Conservation (phyloP, 2,888 invertebrate genomes). For the Athetis lepigone region DNA sequence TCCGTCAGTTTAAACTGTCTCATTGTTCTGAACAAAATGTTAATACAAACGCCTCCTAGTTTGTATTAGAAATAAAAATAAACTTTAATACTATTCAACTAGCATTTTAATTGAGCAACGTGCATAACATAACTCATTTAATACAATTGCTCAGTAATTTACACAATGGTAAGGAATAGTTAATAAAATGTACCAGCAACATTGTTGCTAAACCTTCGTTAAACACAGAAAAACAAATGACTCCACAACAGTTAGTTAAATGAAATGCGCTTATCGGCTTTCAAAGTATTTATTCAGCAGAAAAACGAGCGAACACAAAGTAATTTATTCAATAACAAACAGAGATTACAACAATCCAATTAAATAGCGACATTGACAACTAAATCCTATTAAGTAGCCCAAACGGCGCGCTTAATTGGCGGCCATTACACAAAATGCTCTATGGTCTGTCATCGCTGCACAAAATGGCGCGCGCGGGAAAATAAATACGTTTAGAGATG, state of each 20-base stretch:
- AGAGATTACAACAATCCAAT: conserved; percentile 87
- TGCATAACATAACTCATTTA: conserved; percentile 33
- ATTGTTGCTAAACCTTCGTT: conserved; percentile 8
- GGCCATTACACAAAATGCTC: conserved; percentile 85
- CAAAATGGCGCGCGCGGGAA: conserved; percentile 85
- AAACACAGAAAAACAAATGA: conserved; percentile 17
- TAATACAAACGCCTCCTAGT: conserved; percentile 21
- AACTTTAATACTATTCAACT: conserved; percentile 39
- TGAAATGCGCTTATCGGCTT: conserved; percentile 48
- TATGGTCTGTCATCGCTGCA: conserved; percentile 84
- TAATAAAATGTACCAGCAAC: conserved; percentile 20
- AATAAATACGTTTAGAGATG: conserved; percentile 86
- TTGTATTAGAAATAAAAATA: conserved; percentile 46
- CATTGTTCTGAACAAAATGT: conserved; percentile 46
- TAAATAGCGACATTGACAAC: conserved; percentile 87
- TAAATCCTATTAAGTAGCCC: conserved; percentile 87
- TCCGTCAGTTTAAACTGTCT: conserved; percentile 45
- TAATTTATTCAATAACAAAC: conserved; percentile 73
- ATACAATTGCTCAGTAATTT: conserved; percentile 42
- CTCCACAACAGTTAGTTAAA: conserved; percentile 25
- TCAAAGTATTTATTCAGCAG: conserved; percentile 45
- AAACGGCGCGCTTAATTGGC: conserved; percentile 85
- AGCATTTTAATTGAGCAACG: conserved; percentile 35
- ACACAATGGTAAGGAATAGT: conserved; percentile 22
- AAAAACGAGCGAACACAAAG: conserved; percentile 57